Evolutionary conservation across 2,888 invertebrate genomes (phyloP), one percentile per base, ranked within the genome.

Genomic region (Cantharis nigra): DNA sequence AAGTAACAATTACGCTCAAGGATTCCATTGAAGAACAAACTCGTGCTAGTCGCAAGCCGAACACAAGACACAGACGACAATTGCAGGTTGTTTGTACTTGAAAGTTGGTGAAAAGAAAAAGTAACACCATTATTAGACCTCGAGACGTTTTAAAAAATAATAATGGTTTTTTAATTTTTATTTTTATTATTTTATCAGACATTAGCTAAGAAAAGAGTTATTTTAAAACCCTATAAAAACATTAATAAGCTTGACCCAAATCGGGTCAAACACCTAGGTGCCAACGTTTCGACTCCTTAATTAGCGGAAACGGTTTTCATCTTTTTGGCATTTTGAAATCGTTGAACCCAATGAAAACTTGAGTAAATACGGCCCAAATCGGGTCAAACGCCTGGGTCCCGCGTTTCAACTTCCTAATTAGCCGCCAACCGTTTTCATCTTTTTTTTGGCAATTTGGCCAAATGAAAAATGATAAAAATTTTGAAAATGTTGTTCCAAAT

Each of bases 31-130:
- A 69, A 71, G 75, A 62, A 74, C 63, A 74, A 75, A 70, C 75
- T 75, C 75, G 75, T 75, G 75, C 75, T 75, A 64, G 75, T 70
- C 74, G 70, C 74, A 70, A 63, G 74, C 69, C 49, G 67, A 20
- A 62, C 70, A 74, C 74, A 74, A 69, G 74, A 69, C 74, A 70
- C 69, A 63, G 16, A 30, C 73, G 69, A 69, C 73, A 62, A 70
- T 70, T 18, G 28, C 28, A 28, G 49, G 49, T 49, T 49, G 49
- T 49, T 49, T 49, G 49, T 49, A 49, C 49, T 49, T 49, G 49
- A 49, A 49, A 49, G 49, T 49, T 49, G 49, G 49, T 49, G 49
- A 49, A 49, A 49, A 49, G n/a, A 49, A 49, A 49, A 49, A 49
- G 49, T 49, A 49, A 49, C 49, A 49, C 49, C 49, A 49, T 49